phyloP scores from a whole-genome alignment of 2,888 invertebrate genomes.

The Ophraella communa region DNA sequence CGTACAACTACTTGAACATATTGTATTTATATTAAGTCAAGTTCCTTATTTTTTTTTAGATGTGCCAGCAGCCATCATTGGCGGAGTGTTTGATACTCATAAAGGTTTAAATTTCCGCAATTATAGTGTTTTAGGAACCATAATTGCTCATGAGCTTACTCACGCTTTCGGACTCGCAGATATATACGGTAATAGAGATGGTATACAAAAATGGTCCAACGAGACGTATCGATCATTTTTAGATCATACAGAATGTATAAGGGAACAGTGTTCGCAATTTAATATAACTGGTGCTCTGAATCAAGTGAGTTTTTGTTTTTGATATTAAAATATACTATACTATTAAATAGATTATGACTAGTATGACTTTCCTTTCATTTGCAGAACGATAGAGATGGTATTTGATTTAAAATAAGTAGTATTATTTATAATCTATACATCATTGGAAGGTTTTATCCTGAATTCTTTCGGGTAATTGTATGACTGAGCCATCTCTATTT shows the following conservation, averaged over 20 bases:
- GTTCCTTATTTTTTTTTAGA: constrained; percentile 40
- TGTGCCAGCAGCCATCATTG: constrained; percentile 47
- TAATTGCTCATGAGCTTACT: constrained; percentile 51
- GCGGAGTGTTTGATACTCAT: constrained; percentile 43
- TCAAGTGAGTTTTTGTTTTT: constrained; percentile 25
- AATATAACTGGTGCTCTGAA: neutral
- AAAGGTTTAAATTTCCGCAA: constrained; percentile 48
- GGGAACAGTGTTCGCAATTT: constrained; percentile 43
- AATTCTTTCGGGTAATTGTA: too few species aligned
- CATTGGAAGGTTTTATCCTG: too few species aligned
- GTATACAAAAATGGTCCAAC: constrained; percentile 38
- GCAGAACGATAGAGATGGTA: too few species aligned
- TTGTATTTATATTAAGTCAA: neutral
- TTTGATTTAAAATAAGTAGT: too few species aligned
- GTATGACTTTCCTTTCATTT: too few species aligned
- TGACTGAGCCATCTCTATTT: too few species aligned
- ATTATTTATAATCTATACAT: too few species aligned
- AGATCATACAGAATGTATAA: constrained; percentile 38
- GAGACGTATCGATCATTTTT: constrained; percentile 34
- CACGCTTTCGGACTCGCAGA: constrained; percentile 43
- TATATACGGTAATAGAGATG: constrained; percentile 2
- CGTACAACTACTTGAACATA: too few species aligned
- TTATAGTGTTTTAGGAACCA: constrained; percentile 49
- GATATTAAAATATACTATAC: too few species aligned
- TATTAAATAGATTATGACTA: too few species aligned